Evolutionary conservation across 35 echinoderm and acorn worm species (phyloP), one percentile per base, ranked within the genome.

Genomic region (Stichopus chloronotus): DNA sequence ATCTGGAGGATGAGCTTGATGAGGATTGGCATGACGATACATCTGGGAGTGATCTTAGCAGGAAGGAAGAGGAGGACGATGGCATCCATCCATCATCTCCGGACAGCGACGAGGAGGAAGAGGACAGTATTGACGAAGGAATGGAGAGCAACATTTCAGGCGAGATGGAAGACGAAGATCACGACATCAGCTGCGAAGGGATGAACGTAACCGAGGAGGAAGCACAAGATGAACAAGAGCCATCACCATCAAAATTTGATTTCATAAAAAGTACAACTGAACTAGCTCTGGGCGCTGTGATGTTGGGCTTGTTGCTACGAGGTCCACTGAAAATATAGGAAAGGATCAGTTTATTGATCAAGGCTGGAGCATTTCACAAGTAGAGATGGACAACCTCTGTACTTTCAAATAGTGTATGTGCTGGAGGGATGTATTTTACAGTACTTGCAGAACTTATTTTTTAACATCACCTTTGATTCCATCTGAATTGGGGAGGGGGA

Each of bases 151-250:
- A 59, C 82, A 85, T 56, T 20, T 85, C 82, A 85, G 82, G 58
- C 20, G 82, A 85, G 20, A 85, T 23, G 19, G 6, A 58, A 14
- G 21, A 58, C 23, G 82, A 58, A 6, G 57, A 19, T 85, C 54
- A 85, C 9, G 17, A 9, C 69, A 74, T 74, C 69, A 83, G 6
- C 30, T 43, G 30, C n/a, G 25, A 83, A 17, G 59, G 30, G 5
- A 71, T 89, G 20, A 89, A 89, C 71, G 30, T 89, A 5, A 89
- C 87, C 7, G 57, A 89, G 55, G 87, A 89, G 6, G 22, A 69
- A 25, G 25, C 9, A 8, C 8, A 12, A 16, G 20, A 9, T 7
- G 9, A 7, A 25, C n/a, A 88, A 17, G 87, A 7, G 43, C 13
- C 16, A 4, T 11, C 23, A 52, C 25, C 21, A 14, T 53, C 61